Percentiles rank a stretch among this genome's conserved stretches.
These are phyloP conservation scores for Pseudoatta argentina DNA, from an alignment of 1,140 invertebrate species.

Conservation along the genomic window DNA sequence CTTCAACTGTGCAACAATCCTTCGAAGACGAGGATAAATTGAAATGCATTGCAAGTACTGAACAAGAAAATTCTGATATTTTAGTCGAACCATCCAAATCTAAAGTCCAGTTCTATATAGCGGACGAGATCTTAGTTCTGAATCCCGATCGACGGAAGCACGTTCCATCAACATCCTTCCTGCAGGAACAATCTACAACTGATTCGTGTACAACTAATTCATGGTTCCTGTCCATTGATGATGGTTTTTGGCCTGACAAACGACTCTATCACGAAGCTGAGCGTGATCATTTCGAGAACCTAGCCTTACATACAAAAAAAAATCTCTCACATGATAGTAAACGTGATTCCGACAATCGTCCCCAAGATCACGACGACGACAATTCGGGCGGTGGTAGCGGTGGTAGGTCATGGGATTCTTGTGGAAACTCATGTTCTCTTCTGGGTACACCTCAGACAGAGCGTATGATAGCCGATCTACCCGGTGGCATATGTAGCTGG, in stretches of 20 bases:
- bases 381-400: constrained; percentile 87
- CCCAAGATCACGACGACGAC: constrained; percentile 88
- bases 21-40: constrained; percentile 53
- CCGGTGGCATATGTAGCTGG: constrained; percentile 93
- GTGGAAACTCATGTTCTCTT: constrained; percentile 50
- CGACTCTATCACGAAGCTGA: constrained; percentile 89
- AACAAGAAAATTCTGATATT: constrained; percentile 20
- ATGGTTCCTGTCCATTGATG: constrained; percentile 83
- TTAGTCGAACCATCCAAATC: constrained; percentile 53
- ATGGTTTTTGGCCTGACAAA: constrained; percentile 88
- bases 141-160: constrained; percentile 73
- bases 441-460: constrained; percentile 87
- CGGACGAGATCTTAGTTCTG: constrained; percentile 79
- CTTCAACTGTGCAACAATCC: not conserved
- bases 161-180: not conserved
- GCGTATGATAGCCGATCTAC: constrained; percentile 91
- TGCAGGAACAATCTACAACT: constrained; percentile 63
- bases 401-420: constrained; percentile 49
- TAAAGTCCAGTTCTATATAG: constrained; percentile 83
- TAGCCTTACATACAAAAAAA: constrained; percentile 81
- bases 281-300: constrained; percentile 86
- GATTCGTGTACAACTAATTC: constrained; percentile 7
- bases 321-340: constrained; percentile 65
- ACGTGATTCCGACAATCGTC: constrained; percentile 84
- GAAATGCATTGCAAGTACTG: constrained; percentile 20